Evolutionary conservation across 2,888 invertebrate species (phyloP).

Genomic region (Mantis religiosa): DNA sequence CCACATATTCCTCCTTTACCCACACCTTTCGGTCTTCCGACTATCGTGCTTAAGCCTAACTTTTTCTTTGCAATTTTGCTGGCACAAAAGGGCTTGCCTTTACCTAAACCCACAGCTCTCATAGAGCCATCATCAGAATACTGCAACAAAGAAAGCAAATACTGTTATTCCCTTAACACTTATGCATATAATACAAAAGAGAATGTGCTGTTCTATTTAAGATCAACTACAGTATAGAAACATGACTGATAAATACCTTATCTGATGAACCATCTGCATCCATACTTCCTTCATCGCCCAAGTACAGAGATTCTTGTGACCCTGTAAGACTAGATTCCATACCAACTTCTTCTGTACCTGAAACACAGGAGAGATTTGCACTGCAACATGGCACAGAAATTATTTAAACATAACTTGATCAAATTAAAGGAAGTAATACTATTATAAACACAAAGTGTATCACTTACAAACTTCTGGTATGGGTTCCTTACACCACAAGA

Average conservation of each 20-base stretch:
- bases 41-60: slow-evolving; percentile 52
- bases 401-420: no score
- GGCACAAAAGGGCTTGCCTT: slow-evolving; percentile 74
- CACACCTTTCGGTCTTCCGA: slow-evolving; percentile 38
- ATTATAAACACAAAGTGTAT: no score
- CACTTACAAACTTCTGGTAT: no score
- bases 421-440: no score
- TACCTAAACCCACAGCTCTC: slow-evolving; percentile 62
- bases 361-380: not conserved
- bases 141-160: not conserved
- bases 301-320: slow-evolving; percentile 42
- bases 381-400: no score
- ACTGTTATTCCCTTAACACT: no score
- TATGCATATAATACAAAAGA: no score
- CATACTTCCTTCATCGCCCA: slow-evolving; percentile 34
- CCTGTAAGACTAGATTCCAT: slow-evolving; percentile 31
- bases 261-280: slow-evolving; percentile 35
- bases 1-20: slow-evolving; percentile 36
- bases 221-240: not conserved
- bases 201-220: not conserved
- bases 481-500: no score
- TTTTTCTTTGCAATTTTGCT: slow-evolving; percentile 75
- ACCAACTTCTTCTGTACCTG: slow-evolving; percentile 27
- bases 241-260: slow-evolving; percentile 27
- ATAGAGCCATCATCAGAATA: slow-evolving; percentile 28